Evolutionary conservation across 2,113 vertebrate genomes (phyloP).

Genomic region (Cyanoderma ruficeps): DNA sequence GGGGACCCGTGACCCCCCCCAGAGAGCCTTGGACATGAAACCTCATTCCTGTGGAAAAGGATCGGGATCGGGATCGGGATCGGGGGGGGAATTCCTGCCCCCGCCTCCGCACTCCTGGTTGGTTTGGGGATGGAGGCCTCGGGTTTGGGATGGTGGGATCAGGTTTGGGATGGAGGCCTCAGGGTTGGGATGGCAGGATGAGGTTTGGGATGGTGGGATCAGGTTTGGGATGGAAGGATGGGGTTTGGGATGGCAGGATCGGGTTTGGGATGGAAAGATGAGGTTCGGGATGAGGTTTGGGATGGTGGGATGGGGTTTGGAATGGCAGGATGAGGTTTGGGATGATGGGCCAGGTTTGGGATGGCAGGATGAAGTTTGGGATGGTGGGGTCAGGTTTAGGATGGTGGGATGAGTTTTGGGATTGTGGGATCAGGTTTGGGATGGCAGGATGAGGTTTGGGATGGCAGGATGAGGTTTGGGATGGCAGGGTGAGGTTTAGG

Average conservation of each 20-base stretch:
- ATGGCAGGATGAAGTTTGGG: fast-evolving
- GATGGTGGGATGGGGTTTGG: too few relatives aligned
- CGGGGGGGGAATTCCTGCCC: fast-evolving
- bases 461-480: not conserved
- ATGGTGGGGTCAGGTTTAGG: fast-evolving
- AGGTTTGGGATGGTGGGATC: fast-evolving
- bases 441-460: fast-evolving
- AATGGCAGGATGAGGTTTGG: not conserved
- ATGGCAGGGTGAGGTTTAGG: fast-evolving
- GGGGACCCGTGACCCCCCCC: fast-evolving
- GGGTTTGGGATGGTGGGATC: too few relatives aligned
- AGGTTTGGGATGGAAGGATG: not conserved
- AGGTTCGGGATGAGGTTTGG: too few relatives aligned
- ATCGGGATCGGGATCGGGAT: not conserved
- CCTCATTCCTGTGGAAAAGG: fast-evolving
- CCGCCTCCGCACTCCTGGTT: fast-evolving
- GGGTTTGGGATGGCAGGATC: fast-evolving
- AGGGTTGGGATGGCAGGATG: not conserved
- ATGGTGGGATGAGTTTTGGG: not conserved
- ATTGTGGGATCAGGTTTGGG: not conserved
- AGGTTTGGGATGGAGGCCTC: too few relatives aligned
- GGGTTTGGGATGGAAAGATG: fast-evolving
- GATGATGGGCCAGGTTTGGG: not conserved
- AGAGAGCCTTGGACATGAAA: not conserved
- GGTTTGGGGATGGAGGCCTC: too few relatives aligned